Conservation (phyloP, 30 jellyfish, hydroid and myxozoan genomes). For the Mastigias papua region DNA sequence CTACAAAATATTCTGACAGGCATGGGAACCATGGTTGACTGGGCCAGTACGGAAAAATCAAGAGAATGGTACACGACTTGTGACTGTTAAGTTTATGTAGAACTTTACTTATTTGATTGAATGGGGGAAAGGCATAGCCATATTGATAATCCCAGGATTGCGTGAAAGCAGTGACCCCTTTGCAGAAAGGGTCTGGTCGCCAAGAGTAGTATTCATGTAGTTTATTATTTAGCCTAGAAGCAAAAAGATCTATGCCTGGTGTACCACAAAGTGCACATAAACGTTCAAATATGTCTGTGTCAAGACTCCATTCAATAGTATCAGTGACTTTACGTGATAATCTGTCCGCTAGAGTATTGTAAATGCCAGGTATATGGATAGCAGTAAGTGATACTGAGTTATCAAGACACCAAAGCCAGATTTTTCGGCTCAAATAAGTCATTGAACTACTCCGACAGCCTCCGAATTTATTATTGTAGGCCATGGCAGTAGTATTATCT, state of each 20-base stretch:
- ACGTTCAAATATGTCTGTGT: background rate
- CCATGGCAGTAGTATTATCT: background rate
- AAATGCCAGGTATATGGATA: background rate
- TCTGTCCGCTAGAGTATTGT: background rate
- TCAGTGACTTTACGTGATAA: no score
- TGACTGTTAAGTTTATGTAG: constrained; percentile 4
- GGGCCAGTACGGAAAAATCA: no score
- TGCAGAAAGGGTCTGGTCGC: constrained; percentile 32
- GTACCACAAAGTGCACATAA: background rate
- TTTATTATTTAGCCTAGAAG: constrained; percentile 31
- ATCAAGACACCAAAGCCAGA: no score
- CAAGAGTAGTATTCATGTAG: constrained; percentile 16
- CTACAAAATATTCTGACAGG: background rate
- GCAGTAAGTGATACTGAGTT: background rate
- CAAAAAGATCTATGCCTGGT: constrained; percentile 10
- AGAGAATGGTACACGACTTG: no score
- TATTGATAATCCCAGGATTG: constrained; percentile 43
- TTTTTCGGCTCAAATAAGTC: background rate
- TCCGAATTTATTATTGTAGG: constrained; percentile 1
- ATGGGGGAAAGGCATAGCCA: constrained; percentile 68
- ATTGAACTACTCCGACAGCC: background rate
- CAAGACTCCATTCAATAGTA: constrained; percentile 5
- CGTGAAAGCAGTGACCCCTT: constrained; percentile 23
- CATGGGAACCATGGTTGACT: no score
- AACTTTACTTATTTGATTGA: constrained; percentile 29